Conservation (phyloP, 2,888 invertebrate species). For the Diadegma fenestrale region DNA sequence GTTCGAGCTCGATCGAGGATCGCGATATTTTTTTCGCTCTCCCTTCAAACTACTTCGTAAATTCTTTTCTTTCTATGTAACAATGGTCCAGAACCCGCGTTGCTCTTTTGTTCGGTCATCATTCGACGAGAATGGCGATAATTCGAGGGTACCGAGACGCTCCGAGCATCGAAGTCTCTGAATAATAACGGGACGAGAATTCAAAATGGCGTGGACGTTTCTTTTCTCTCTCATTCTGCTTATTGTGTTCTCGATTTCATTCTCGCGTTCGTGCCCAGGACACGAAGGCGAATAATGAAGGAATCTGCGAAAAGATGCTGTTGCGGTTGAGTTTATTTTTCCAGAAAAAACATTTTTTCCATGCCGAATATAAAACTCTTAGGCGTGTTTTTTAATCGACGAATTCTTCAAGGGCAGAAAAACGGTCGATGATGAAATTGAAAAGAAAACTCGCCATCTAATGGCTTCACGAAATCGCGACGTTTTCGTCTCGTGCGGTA, state of each 20-base stretch:
- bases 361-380: background rate
- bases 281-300: background rate
- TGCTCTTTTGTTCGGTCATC: background rate
- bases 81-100: conserved; percentile 11
- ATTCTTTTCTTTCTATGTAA: background rate
- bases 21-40: background rate
- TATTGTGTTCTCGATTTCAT: conserved; percentile 6
- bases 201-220: conserved; percentile 20
- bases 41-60: background rate
- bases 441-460: background rate
- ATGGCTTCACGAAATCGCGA: conserved; percentile 19
- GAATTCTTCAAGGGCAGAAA: background rate
- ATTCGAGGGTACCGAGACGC: background rate
- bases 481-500: conserved; percentile 41
- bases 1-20: background rate
- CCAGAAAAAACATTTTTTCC: background rate
- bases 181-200: conserved; percentile 51
- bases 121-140: conserved; percentile 10
- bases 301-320: background rate
- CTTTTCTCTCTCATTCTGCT: background rate
- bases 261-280: background rate
- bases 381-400: background rate
- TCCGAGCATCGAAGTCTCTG: conserved; percentile 13
- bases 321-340: background rate
- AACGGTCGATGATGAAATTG: background rate